Base-by-base conservation (phyloP, 1,140 invertebrate genomes). In the Pantala flavescens region DNA sequence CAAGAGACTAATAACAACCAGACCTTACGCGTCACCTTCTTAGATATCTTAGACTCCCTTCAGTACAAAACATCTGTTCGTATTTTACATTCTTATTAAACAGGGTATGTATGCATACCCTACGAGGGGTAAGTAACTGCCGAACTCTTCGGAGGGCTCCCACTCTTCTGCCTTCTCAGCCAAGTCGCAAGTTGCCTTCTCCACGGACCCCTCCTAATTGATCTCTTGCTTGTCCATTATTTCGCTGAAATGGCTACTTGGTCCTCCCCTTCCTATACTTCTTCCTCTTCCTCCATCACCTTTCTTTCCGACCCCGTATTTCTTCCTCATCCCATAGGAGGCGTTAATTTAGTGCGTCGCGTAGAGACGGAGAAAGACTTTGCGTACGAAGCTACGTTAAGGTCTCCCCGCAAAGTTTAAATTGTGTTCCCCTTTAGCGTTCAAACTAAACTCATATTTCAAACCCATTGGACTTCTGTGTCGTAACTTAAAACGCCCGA, bases 391-490 rank as follows among this genome's bases (percentile, higher is more conserved):
- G 49, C 3, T 63, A 12, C n/a, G 49, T 63, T 63, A 16, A 16
- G 49, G 49, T 63, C 49, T 63, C 49, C 49, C n/a, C n/a, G 49
- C 49, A 63, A 63, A 63, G 49, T 63, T 63, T 63, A 63, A 63
- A 63, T 63, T 63, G 49, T 21, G n/a, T 21, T 21, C 49, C 49
- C 49, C 49, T 63, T 63, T 63, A 63, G 49, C 49, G n/a, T 63
- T 63, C 49, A 63, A 63, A 63, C 49, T 63, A 63, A 63, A 63
- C 49, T 21, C 49, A 63, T 63, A 19, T 63, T 63, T 63, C 49
- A 63, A 63, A 63, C 49, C 49, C 49, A 63, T 63, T 63, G 49
- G 49, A 63, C 16, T 63, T 63, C n/a, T 21, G 2, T 14, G 49
- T 12, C 49, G 49, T 63, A 63, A 63, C 49, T 63, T 63, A 63